phyloP scores from a whole-genome alignment of 1,140 invertebrate species.

The Glomeris maerens region DNA sequence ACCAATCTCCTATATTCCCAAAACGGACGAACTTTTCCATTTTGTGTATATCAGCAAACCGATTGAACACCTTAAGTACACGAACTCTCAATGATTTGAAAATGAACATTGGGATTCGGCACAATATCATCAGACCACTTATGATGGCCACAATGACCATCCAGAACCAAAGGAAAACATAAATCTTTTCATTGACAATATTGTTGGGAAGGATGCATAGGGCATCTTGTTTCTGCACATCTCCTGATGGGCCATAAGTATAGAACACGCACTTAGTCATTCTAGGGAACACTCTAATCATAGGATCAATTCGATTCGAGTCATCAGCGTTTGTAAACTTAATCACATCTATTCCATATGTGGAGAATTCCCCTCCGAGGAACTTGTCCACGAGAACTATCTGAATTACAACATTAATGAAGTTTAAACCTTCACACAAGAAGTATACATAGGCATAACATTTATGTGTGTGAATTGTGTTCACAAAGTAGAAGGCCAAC shows the following conservation, averaged over 20 bases:
- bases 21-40: too few species aligned
- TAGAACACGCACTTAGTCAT: constrained; percentile 27
- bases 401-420: constrained; percentile 47
- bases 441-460: constrained; percentile 73
- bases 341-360: constrained; percentile 86
- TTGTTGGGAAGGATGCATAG: constrained; percentile 23
- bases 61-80: too few species aligned
- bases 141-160: constrained; percentile 22
- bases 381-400: constrained; percentile 95
- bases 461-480: constrained; percentile 66
- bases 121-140: too few species aligned
- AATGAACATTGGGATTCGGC: constrained; percentile 71
- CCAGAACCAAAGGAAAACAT: constrained; percentile 25
- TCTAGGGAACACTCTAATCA: constrained; percentile 25
- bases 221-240: constrained; percentile 15
- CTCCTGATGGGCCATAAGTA: constrained; percentile 19
- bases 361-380: constrained; percentile 89
- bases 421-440: too few species aligned
- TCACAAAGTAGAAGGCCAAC: constrained; percentile 66
- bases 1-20: constrained; percentile 65
- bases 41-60: too few species aligned
- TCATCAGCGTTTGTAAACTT: constrained; percentile 39
- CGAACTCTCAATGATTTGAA: too few species aligned
- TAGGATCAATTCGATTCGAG: constrained; percentile 22
- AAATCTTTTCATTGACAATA: constrained; percentile 25